These are phyloP conservation scores for Acleris literana DNA, from an alignment of 2,888 invertebrate species.

Conservation along the genomic window DNA sequence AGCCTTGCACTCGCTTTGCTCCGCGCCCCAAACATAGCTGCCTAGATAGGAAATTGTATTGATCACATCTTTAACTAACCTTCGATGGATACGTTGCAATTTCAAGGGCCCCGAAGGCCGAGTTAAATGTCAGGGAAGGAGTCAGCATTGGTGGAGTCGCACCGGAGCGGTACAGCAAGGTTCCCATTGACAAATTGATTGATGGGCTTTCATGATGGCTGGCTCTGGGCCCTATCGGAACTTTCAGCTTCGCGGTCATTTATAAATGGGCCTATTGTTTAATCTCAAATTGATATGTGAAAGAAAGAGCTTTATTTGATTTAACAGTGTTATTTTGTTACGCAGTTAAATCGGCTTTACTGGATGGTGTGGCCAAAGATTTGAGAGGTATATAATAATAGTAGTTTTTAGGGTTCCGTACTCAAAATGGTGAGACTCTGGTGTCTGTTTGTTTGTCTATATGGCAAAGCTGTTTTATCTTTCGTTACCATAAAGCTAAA, in stretches of 20 bases:
- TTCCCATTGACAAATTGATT: slow-evolving; percentile 75
- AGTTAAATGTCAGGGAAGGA: slow-evolving; percentile 28
- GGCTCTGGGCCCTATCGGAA: slow-evolving; percentile 16
- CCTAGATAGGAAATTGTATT: neutral
- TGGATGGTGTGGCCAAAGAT: too few relatives aligned
- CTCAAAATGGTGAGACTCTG: too few relatives aligned
- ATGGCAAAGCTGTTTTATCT: too few relatives aligned
- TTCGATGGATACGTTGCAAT: slow-evolving; percentile 32
- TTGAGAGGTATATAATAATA: too few relatives aligned
- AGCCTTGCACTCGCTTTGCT: neutral
- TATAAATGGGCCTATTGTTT: too few relatives aligned
- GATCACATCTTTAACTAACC: neutral
- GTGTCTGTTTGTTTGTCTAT: too few relatives aligned
- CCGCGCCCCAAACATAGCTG: slow-evolving; percentile 45
- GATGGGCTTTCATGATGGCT: slow-evolving; percentile 52
- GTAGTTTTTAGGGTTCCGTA: too few relatives aligned
- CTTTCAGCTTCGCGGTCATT: neutral
- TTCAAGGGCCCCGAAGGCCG: neutral
- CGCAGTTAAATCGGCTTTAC: too few relatives aligned
- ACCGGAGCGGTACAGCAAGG: slow-evolving; percentile 47
- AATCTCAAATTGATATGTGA: too few relatives aligned
- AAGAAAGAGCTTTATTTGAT: too few relatives aligned
- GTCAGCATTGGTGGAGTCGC: slow-evolving; percentile 42
- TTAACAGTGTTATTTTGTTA: too few relatives aligned
- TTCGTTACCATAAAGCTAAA: too few relatives aligned